A percentile compares a stretch with the other conserved stretches of the same genome.
phyloP scores from a whole-genome alignment of 2,113 vertebrate species.

The Dunckerocampus dactyliophorus region DNA sequence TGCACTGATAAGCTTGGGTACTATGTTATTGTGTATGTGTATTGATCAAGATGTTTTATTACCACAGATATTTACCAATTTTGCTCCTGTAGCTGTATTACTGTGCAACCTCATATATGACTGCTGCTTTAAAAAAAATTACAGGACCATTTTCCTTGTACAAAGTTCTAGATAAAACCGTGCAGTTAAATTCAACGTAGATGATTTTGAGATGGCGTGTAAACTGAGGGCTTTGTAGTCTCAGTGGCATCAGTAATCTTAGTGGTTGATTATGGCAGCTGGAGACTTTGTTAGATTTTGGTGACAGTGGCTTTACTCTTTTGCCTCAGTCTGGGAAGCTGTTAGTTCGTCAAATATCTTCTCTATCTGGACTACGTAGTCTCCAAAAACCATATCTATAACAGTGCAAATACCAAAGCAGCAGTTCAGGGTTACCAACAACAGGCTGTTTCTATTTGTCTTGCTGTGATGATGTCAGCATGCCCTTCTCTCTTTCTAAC shows the following conservation, averaged over 20 bases:
- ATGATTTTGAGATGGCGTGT: conserved; percentile 18
- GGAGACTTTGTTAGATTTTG: conserved; percentile 1
- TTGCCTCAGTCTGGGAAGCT: conserved; percentile 43
- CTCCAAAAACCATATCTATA: conserved; percentile 58
- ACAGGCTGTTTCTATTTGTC: conserved; percentile 78
- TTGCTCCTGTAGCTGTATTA: conserved; percentile 80
- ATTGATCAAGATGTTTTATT: conserved; percentile 69
- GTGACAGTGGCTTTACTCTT: conserved; percentile 10
- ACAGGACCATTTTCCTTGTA: conserved; percentile 48
- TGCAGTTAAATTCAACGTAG: conserved; percentile 27
- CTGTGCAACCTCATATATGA: conserved; percentile 69
- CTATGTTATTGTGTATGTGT: conserved; percentile 81
- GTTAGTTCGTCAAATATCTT: conserved; percentile 61
- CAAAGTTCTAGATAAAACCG: conserved; percentile 31
- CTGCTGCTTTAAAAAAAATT: conserved; percentile 75
- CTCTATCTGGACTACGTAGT: conserved; percentile 62
- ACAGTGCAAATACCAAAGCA: conserved; percentile 94
- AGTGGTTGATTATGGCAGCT: conserved; percentile 12
- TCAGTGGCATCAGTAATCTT: conserved; percentile 11
- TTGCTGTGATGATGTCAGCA: conserved; percentile 48
- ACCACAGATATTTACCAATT: conserved; percentile 81
- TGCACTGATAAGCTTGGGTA: conserved; percentile 90
- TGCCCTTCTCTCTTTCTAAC: conserved; percentile 33
- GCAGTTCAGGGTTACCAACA: conserved; percentile 86
- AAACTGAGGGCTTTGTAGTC: conserved; percentile 5